Base-by-base conservation (phyloP, 2,113 vertebrate genomes). In the Oncorhynchus tshawytscha region DNA sequence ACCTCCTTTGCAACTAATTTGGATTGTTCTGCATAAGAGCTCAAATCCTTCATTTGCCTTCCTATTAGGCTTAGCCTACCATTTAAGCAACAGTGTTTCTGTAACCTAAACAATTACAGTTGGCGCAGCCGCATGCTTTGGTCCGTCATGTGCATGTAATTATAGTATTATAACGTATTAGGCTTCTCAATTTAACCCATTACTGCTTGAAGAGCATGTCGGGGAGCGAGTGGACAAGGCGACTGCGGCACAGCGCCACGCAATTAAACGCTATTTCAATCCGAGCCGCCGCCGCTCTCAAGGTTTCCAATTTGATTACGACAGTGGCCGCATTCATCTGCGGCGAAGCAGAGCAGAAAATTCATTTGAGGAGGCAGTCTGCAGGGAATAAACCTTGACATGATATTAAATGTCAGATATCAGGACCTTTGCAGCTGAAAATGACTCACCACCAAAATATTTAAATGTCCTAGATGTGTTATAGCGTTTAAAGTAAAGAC, bases 301-400 rank as follows among this genome's bases (percentile, higher is more conserved):
- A 85, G 81, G 74, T 78, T 86, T 84, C 81, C 82, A 76, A 74
- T 90, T 77, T 82, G 88, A 90, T 87, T 85, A 86, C 82, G 86
- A 85, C 85, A 84, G 86, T 82, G 83, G 84, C 84, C 78, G 76
- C 80, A 71, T 81, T 81, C 72, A 73, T 82, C 87, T 59, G 22
- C 70, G 0, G 89, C 85, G 91, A 91, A 75, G 75, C 78, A 83
- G 75, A 91, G 90, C 91, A 90, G 87, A 90, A 93, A 91, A 93
- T 92, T 91, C 82, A 93, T 92, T 90, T 90, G 89, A 91, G 92
- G 90, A 82, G 88, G 70, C 66, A 75, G 70, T 87, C 88, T 59
- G 72, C 75, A 75, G 85, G 85, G 84, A 88, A 87, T 89, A 88
- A 88, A 82, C 83, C 87, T 67, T 81, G 86, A 88, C 84, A 70